A percentile compares a stretch with the other conserved stretches of the same genome.
These are phyloP conservation scores for Plagodis dolabraria DNA, from an alignment of 2,888 invertebrate species.

Conservation along the genomic window DNA sequence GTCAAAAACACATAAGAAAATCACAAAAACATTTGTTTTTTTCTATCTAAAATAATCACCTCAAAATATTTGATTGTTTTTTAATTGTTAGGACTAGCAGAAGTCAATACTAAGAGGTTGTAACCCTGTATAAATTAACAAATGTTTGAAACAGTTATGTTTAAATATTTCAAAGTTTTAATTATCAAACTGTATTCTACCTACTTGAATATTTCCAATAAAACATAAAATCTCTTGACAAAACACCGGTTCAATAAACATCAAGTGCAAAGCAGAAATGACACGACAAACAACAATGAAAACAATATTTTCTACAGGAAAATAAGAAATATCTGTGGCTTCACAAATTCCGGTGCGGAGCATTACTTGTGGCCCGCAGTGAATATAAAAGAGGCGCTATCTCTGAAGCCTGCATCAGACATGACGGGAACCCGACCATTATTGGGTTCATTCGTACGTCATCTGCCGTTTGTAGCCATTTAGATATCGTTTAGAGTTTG, in stretches of 20 bases:
- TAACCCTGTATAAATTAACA: too few species aligned
- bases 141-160: too few species aligned
- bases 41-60: too few species aligned
- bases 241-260: background rate
- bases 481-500: slow-evolving; percentile 31
- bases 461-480: slow-evolving; percentile 31
- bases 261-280: background rate
- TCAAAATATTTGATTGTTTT: too few species aligned
- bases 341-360: slow-evolving; percentile 44
- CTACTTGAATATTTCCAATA: too few species aligned
- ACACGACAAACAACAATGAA: slow-evolving; percentile 35
- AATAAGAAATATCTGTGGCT: slow-evolving; percentile 39
- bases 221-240: background rate
- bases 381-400: slow-evolving; percentile 60
- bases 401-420: slow-evolving; percentile 23
- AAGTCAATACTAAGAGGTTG: too few species aligned
- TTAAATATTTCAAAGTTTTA: too few species aligned
- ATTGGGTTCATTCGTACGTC: slow-evolving; percentile 52
- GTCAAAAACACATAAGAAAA: too few species aligned
- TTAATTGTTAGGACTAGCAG: too few species aligned
- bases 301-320: slow-evolving; percentile 37
- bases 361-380: slow-evolving; percentile 49
- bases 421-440: slow-evolving; percentile 35
- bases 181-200: too few species aligned
- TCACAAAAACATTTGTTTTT: too few species aligned